A percentile compares a stretch with the other conserved stretches of the same genome.
Evolutionary conservation across 2,113 vertebrate species (phyloP).

Genomic region (Phrynocephalus versicolor): DNA sequence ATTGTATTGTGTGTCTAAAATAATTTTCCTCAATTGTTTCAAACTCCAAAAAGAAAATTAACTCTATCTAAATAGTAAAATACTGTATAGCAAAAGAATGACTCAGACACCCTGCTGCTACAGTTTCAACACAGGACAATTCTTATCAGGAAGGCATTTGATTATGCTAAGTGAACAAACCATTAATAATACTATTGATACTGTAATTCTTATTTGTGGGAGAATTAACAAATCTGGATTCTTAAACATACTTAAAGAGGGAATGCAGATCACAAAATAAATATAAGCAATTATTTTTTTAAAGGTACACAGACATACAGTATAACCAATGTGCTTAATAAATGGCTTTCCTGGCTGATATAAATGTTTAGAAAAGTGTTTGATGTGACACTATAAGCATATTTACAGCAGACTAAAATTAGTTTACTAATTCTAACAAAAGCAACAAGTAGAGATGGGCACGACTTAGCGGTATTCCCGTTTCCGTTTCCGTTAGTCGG

Average conservation of each 20-base stretch:
- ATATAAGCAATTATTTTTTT: background rate
- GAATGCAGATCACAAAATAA: background rate
- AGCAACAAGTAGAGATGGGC: too few relatives aligned
- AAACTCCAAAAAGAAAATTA: slow-evolving; percentile 27
- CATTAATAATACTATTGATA: slow-evolving; percentile 7
- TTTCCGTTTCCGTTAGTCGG: too few relatives aligned
- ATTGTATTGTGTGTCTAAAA: too few relatives aligned
- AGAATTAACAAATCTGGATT: slow-evolving; percentile 4
- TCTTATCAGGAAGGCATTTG: slow-evolving; percentile 26
- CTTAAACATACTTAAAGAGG: rapidly evolving
- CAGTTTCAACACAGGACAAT: slow-evolving; percentile 1
- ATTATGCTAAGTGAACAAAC: slow-evolving; percentile 36
- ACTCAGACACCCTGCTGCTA: slow-evolving; percentile 16
- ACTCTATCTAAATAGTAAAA: slow-evolving; percentile 43
- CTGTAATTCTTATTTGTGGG: background rate
- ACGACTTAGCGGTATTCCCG: too few relatives aligned
- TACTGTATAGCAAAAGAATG: slow-evolving; percentile 31
- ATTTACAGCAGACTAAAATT: too few relatives aligned
- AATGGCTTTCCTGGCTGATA: too few relatives aligned
- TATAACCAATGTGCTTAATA: background rate
- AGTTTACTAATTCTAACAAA: too few relatives aligned
- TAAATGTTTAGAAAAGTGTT: background rate
- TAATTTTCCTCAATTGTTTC: slow-evolving; percentile 52
- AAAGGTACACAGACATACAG: background rate
- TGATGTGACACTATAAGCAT: too few relatives aligned